Evolutionary conservation across 2,113 vertebrate genomes (phyloP), one percentile per base, ranked within the genome.

Genomic region (Colistium nudipinnis): DNA sequence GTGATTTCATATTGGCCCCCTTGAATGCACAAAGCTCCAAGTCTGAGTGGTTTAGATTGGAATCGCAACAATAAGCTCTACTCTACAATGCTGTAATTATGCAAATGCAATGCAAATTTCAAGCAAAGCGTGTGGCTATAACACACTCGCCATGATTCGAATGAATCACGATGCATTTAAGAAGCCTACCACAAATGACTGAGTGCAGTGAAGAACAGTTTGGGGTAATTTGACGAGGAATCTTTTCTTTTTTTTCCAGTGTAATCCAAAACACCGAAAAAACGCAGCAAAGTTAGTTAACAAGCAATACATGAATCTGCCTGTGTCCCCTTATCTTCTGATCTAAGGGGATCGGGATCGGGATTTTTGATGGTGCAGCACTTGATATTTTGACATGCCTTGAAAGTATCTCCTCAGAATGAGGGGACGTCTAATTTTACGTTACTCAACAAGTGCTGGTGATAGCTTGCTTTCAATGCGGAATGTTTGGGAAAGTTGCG

Each of bases 1-100:
- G 66, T 85, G 87, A 86, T 82, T 91, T 90, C 76, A 67, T 82
- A 84, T 83, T 90, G 82, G 85, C 59, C 74, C 72, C 64, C 78
- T 85, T 81, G 73, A 88, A 82, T 84, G 79, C 82, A 82, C 83
- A 84, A 85, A 87, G 80, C 85, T 82, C 69, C 53, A 66, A 84
- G 73, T 82, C 80, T 88, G 86, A 91, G 87, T 90, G 88, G 80
- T 86, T 87, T 60, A 82, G 87, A 91, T 85, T 87, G 87, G 78
- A n/a, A 90, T 89, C 65, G 74, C 61, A 82, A 88, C 87, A 89
- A 86, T 88, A 89, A 86, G 78, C 80, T 59, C 76, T 60, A 81
- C 76, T 89, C 85, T 57, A 76, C 76, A 62, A 45, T 25, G 31
- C 39, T 74, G 76, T 83, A 88, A 88, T 90, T 91, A 91, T 91